Evolutionary conservation across 1,140 invertebrate genomes (phyloP).

Genomic region (Medauroidea extradentata): DNA sequence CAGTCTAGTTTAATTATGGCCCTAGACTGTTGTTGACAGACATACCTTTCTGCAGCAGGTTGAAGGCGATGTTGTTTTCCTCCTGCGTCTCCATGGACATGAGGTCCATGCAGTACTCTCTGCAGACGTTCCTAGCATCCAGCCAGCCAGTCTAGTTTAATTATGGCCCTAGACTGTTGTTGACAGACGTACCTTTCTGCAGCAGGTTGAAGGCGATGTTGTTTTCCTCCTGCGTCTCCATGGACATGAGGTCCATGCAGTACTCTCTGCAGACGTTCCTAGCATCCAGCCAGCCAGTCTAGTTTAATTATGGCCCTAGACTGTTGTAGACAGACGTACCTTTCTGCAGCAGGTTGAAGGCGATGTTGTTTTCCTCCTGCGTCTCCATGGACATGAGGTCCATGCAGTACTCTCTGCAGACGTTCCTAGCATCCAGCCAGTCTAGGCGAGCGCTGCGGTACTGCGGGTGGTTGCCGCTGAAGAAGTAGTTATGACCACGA

Average conservation of each 20-base stretch:
- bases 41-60: constrained; percentile 79
- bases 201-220: constrained; percentile 82
- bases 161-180: no score
- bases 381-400: constrained; percentile 83
- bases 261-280: constrained; percentile 86
- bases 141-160: constrained; percentile 90
- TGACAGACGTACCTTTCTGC: constrained; percentile 78
- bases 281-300: constrained; percentile 85
- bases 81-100: constrained; percentile 83
- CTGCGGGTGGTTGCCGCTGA: constrained; percentile 73
- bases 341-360: constrained; percentile 79
- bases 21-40: no score
- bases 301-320: no score
- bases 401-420: constrained; percentile 90
- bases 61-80: constrained; percentile 84
- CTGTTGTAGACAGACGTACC: no score
- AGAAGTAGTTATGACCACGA: constrained; percentile 84
- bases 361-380: constrained; percentile 83
- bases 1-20: no score
- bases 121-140: constrained; percentile 82
- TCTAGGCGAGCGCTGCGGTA: constrained; percentile 75
- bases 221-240: constrained; percentile 86
- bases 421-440: constrained; percentile 85
- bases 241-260: constrained; percentile 86
- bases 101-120: constrained; percentile 89